Evolutionary conservation across 2,113 vertebrate species (phyloP).

Genomic region (Indicator maculatus): DNA sequence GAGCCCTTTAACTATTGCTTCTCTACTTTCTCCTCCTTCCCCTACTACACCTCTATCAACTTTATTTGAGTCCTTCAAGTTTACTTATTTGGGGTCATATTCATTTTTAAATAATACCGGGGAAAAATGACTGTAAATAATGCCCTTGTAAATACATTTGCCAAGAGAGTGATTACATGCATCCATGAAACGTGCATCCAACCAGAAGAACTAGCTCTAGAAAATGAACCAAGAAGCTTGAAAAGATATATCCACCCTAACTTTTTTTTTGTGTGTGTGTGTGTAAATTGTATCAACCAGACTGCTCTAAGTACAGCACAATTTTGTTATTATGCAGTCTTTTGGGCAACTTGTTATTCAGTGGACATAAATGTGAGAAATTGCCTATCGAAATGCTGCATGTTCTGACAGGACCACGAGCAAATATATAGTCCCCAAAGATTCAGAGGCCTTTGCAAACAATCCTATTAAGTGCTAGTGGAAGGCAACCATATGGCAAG

Average conservation of each 20-base stretch:
- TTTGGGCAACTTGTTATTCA: constrained; percentile 65
- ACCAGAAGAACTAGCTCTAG: constrained; percentile 25
- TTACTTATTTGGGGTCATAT: neutral
- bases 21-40: neutral
- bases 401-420: constrained; percentile 70
- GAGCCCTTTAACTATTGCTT: neutral
- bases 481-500: constrained; percentile 64
- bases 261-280: neutral
- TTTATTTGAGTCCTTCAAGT: neutral
- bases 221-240: neutral
- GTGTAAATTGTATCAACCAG: neutral
- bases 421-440: constrained; percentile 67
- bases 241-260: neutral
- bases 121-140: neutral
- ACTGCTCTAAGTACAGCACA: neutral
- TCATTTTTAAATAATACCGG: neutral
- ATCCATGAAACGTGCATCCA: constrained; percentile 38
- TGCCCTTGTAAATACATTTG: constrained; percentile 15
- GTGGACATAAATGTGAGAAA: constrained; percentile 44
- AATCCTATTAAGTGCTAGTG: constrained; percentile 75
- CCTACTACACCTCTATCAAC: neutral
- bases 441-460: constrained; percentile 59
- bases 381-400: constrained; percentile 33
- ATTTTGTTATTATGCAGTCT: neutral
- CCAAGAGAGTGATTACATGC: constrained; percentile 38